Evolutionary conservation across 2,888 invertebrate genomes (phyloP).

Genomic region (Cataglyphis albicans): DNA sequence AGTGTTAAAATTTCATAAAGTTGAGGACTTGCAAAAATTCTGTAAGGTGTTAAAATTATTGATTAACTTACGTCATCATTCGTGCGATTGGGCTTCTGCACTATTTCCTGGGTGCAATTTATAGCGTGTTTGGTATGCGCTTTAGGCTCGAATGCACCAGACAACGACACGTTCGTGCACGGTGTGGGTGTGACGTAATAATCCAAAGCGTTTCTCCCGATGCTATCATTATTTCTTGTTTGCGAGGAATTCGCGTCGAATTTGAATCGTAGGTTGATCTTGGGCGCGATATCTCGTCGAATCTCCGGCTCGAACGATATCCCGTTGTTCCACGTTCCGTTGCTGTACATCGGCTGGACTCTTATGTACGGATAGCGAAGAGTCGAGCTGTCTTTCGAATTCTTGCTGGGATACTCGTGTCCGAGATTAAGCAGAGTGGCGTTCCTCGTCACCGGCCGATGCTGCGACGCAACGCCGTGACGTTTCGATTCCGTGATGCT

Average conservation of each 20-base stretch:
- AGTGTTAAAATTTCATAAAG: neutral
- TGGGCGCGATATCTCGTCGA: neutral
- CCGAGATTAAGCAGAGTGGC: neutral
- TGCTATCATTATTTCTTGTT: conserved; percentile 12
- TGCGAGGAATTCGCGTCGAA: conserved; percentile 6
- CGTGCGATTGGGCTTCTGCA: neutral
- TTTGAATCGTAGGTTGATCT: neutral
- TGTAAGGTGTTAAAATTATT: neutral
- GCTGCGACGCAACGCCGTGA: neutral
- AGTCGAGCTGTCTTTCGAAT: neutral
- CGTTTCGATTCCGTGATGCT: conserved; percentile 8
- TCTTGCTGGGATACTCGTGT: neutral
- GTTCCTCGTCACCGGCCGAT: conserved; percentile 3
- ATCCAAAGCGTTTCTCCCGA: conserved; percentile 30
- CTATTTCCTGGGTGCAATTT: conserved; percentile 3
- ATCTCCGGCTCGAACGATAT: neutral
- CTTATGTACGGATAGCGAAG: neutral
- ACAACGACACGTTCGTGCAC: conserved; percentile 31
- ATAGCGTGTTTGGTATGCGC: neutral
- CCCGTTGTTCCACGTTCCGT: neutral
- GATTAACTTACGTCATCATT: conserved; percentile 7
- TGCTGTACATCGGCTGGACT: conserved; percentile 12
- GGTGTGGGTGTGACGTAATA: conserved; percentile 5
- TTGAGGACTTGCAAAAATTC: neutral
- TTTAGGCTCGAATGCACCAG: conserved; percentile 38